A percentile compares a stretch with the other conserved stretches of the same genome.
Evolutionary conservation across 2,888 invertebrate genomes (phyloP).

Genomic region (Cataglyphis altisquamis): DNA sequence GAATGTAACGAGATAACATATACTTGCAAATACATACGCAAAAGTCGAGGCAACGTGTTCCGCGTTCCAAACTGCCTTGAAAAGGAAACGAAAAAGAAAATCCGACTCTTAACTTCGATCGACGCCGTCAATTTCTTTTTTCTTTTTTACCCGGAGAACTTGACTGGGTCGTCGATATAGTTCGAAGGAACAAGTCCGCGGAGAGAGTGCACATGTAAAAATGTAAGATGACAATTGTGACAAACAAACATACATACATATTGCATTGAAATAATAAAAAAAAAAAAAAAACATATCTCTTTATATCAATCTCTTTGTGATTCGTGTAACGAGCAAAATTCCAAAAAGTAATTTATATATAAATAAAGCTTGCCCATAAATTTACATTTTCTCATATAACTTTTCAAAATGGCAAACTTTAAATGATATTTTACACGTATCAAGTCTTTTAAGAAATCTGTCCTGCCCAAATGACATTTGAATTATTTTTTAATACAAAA

Average conservation of each 20-base stretch:
- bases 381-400: neutral
- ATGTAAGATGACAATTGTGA: neutral
- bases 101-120: slow-evolving; percentile 39
- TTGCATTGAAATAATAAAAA: neutral
- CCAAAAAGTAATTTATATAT: neutral
- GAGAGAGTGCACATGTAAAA: neutral
- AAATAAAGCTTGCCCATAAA: neutral
- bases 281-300: neutral
- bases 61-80: slow-evolving; percentile 60
- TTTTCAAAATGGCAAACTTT: neutral
- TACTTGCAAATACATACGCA: slow-evolving; percentile 61
- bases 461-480: neutral
- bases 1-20: slow-evolving; percentile 72
- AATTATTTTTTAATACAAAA: neutral
- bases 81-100: slow-evolving; percentile 57
- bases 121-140: neutral
- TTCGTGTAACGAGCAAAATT: neutral
- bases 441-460: neutral
- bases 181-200: slow-evolving; percentile 19
- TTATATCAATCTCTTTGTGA: neutral
- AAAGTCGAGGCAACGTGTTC: slow-evolving; percentile 66
- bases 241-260: neutral
- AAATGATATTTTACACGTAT: neutral
- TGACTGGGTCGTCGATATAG: neutral
- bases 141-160: slow-evolving; percentile 9